Percentiles rank a stretch among this genome's conserved stretches.
phyloP scores from a whole-genome alignment of 2,113 vertebrate species.

The Hemichromis elongatus region DNA sequence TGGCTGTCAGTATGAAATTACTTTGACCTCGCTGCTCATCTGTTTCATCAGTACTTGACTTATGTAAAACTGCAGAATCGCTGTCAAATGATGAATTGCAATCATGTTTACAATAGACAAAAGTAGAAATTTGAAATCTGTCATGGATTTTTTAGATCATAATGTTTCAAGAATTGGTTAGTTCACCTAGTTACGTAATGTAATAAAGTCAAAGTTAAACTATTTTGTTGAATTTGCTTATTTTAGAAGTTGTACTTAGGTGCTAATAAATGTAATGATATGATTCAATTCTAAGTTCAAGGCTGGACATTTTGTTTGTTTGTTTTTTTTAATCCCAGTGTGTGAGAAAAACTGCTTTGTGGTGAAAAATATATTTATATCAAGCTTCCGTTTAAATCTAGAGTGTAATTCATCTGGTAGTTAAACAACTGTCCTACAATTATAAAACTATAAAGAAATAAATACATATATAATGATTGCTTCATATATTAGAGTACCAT shows the following conservation, averaged over 20 bases:
- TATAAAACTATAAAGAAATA: neutral
- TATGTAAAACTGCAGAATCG: neutral
- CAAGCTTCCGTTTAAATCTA: neutral
- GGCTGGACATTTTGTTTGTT: fast-evolving
- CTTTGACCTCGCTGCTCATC: neutral
- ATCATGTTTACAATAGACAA: neutral
- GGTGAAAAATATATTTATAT: neutral
- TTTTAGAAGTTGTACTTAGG: neutral
- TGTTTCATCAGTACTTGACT: neutral
- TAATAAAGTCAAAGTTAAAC: neutral
- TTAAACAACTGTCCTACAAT: neutral
- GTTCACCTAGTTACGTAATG: fast-evolving
- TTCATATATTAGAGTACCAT: neutral
- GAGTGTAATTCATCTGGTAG: fast-evolving
- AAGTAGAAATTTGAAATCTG: neutral
- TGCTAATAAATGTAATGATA: neutral
- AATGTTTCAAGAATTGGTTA: neutral
- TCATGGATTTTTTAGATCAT: neutral
- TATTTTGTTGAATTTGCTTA: neutral
- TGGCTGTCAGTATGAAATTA: neutral
- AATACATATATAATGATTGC: neutral
- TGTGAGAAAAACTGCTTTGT: neutral
- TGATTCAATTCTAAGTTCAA: neutral
- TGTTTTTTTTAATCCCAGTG: too few species aligned
- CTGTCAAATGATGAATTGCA: neutral